Conservation (phyloP, 1,140 invertebrate genomes). For the Sogatella furcifera region DNA sequence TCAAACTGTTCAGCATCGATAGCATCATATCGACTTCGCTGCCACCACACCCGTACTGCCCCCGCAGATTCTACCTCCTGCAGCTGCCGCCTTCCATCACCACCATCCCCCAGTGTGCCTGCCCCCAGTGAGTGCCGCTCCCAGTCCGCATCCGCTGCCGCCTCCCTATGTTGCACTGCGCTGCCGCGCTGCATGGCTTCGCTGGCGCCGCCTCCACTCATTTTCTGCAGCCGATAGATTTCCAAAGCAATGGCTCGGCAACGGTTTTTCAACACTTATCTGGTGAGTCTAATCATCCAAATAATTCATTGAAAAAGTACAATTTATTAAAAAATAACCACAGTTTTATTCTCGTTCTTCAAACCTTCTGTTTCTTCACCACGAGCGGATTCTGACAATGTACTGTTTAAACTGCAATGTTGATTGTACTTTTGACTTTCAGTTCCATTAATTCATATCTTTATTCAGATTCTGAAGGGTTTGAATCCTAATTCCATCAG, state of each 20-base stretch:
- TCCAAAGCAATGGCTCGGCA: slow-evolving; percentile 10
- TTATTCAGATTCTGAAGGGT: no score
- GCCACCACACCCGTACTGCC: neutral
- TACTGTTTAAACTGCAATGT: no score
- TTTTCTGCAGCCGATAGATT: slow-evolving; percentile 12
- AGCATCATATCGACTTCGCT: slow-evolving; percentile 21
- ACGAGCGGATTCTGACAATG: no score
- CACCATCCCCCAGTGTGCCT: slow-evolving; percentile 21
- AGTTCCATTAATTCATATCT: no score
- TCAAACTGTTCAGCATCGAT: slow-evolving; percentile 24
- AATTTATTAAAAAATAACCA: no score
- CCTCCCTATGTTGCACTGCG: slow-evolving; percentile 21
- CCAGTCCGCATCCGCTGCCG: slow-evolving; percentile 20
- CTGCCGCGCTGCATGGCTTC: slow-evolving; percentile 20
- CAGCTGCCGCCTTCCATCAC: neutral
- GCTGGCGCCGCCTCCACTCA: slow-evolving; percentile 15
- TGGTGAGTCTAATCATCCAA: slow-evolving; percentile 11
- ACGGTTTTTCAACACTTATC: slow-evolving; percentile 10
- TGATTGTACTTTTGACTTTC: no score
- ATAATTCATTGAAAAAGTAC: no score
- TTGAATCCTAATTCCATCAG: no score
- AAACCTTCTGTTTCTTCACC: no score
- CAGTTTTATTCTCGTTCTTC: no score
- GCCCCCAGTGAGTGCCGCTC: neutral
- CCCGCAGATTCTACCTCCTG: neutral